Evolutionary conservation across 2,888 invertebrate genomes (phyloP).

Genomic region (Melipona bicolor): DNA sequence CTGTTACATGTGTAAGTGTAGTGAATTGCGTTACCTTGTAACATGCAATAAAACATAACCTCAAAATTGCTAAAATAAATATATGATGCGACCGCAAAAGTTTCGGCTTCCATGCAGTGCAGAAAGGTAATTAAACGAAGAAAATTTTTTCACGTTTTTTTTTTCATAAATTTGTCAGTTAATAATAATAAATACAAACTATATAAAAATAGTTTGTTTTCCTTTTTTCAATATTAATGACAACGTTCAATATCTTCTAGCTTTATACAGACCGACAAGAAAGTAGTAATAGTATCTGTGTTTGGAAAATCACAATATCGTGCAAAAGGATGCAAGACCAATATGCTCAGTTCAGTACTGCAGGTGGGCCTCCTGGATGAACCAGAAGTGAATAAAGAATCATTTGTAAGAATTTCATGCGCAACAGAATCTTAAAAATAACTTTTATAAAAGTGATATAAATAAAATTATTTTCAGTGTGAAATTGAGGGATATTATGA

Average conservation of each 20-base stretch:
- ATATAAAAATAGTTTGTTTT: not conserved
- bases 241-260: conserved; percentile 58
- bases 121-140: conserved; percentile 64
- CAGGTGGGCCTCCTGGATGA: conserved; percentile 80
- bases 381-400: conserved; percentile 78
- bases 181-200: not conserved
- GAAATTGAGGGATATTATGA: conserved; percentile 85
- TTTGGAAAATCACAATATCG: conserved; percentile 90
- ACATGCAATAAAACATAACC: conserved; percentile 9
- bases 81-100: conserved; percentile 79
- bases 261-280: conserved; percentile 79
- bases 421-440: not conserved
- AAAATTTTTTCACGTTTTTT: not conserved
- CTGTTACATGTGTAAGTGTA: not conserved
- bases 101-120: conserved; percentile 77
- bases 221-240: not conserved
- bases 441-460: not conserved
- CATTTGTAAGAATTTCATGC: conserved; percentile 75
- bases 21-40: not conserved
- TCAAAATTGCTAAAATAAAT: not conserved
- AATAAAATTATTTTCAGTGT: conserved; percentile 74
- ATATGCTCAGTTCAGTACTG: conserved; percentile 82
- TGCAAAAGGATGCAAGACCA: conserved; percentile 88
- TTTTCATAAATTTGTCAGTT: not conserved
- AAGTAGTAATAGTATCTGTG: conserved; percentile 89